Conservation (phyloP, 2,113 vertebrate genomes). For the Dromiciops gliroides region DNA sequence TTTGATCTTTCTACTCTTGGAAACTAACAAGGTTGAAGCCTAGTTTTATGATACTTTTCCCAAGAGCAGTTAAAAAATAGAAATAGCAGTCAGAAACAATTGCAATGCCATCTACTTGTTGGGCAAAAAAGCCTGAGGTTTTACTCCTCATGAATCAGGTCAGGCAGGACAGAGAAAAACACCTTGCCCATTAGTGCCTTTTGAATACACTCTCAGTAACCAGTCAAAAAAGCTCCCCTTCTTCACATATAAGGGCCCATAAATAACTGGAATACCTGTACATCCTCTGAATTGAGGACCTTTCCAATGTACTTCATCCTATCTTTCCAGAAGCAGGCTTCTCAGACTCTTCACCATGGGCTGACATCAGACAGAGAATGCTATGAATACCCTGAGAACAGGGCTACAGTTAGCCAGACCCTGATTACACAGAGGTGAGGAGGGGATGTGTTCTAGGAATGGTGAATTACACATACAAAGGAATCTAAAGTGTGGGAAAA, state of each 20-base stretch:
- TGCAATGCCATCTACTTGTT: not conserved
- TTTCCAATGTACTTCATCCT: not conserved
- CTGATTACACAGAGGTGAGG: not conserved
- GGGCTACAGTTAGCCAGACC: not conserved
- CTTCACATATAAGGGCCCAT: not conserved
- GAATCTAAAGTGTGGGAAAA: not conserved
- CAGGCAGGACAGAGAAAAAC: not conserved
- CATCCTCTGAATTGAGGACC: not conserved
- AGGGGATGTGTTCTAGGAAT: not conserved
- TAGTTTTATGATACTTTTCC: not conserved
- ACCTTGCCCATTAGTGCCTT: not conserved
- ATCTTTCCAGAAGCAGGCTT: not conserved
- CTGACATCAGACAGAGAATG: not conserved
- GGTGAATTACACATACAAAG: not conserved
- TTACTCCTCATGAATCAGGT: not conserved
- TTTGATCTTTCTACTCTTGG: not conserved
- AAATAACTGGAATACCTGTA: not conserved
- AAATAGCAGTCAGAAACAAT: not conserved
- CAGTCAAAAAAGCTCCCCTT: not conserved
- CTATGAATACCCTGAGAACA: not conserved
- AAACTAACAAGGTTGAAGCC: not conserved
- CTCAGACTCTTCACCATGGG: not conserved
- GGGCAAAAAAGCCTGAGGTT: not conserved
- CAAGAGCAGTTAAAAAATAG: not conserved
- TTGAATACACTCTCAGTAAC: not conserved